Evolutionary conservation across 2,797 vertebrate species (phyloP), one percentile per base, ranked within the genome.

Genomic region (Sebastes hopkinsi): DNA sequence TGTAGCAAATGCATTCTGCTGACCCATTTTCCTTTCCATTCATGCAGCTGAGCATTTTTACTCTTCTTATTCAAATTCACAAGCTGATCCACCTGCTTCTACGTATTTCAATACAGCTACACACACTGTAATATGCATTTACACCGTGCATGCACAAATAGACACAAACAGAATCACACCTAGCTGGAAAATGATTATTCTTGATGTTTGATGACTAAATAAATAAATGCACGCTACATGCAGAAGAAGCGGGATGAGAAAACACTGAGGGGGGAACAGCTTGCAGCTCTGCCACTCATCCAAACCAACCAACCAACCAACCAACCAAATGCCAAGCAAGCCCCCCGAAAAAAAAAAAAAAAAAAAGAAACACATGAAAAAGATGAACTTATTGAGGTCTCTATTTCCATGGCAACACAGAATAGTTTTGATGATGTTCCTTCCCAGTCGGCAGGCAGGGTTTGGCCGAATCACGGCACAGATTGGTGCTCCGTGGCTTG

Each of bases 401-500:
- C 91, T 92, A 95, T 96, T 94, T 94, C 95, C 95, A 96, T 96
- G 94, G 95, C 92, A 96, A 96, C 95, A 92, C 90, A 92, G 94
- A 94, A 95, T 94, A 95, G 94, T 96, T 95, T 95, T 95, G 94
- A 96, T 95, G 95, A 94, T 95, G 95, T 93, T 95, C 93, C 92
- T 95, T 96, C 95, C 90, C 94, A 95, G 95, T 95, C 93, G 92
- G 93, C 92, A 95, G 94, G 91, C 92, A 93, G 94, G 93, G 94
- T 91, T 95, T 94, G 92, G 94, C 93, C 91, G 92, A 95, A 95
- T 95, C 95, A 93, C 91, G 94, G 94, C 93, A 94, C 94, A 95
- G 94, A 95, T 95, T 94, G 94, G 93, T 92, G 91, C 93, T 95
- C 93, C 87, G 92, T 93, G 94, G 94, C 94, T 95, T 95, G 95